Conservation (phyloP, 2,797 vertebrate genomes). For the Heteromormyrus szaboi region DNA sequence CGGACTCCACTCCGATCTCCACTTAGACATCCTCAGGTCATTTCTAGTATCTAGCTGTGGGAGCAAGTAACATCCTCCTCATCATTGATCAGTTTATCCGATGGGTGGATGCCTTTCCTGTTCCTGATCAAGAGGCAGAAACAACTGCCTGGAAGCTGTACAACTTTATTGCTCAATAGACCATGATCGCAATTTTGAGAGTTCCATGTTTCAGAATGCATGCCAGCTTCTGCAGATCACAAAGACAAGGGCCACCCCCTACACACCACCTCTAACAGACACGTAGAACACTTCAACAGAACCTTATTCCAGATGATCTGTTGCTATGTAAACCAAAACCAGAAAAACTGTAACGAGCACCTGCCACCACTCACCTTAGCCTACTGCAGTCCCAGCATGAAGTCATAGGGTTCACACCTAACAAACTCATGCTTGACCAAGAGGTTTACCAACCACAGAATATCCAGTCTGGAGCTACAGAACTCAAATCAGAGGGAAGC, state of each 20-base stretch:
- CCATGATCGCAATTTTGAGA: too few species aligned
- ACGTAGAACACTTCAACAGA: neutral
- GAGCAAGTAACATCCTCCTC: too few species aligned
- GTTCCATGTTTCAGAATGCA: neutral
- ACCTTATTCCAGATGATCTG: neutral
- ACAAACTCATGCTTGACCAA: neutral
- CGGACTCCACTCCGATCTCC: too few species aligned
- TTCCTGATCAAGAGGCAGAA: too few species aligned
- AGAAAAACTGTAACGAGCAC: neutral
- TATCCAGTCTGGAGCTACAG: neutral
- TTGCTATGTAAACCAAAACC: neutral
- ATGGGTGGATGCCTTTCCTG: too few species aligned
- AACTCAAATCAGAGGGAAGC: too few species aligned
- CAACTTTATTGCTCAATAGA: too few species aligned
- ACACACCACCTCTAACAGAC: neutral
- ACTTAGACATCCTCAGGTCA: too few species aligned
- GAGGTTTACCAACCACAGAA: neutral
- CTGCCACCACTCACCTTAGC: neutral
- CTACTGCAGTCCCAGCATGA: too few species aligned
- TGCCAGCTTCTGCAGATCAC: neutral
- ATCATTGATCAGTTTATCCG: too few species aligned
- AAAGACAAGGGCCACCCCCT: neutral
- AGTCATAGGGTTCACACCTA: neutral
- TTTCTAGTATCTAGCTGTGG: too few species aligned
- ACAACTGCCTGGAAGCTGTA: too few species aligned